Percentiles rank a stretch among this genome's conserved stretches.
Conservation (phyloP, 2,888 invertebrate genomes). For the Heterodera filipjevi region DNA sequence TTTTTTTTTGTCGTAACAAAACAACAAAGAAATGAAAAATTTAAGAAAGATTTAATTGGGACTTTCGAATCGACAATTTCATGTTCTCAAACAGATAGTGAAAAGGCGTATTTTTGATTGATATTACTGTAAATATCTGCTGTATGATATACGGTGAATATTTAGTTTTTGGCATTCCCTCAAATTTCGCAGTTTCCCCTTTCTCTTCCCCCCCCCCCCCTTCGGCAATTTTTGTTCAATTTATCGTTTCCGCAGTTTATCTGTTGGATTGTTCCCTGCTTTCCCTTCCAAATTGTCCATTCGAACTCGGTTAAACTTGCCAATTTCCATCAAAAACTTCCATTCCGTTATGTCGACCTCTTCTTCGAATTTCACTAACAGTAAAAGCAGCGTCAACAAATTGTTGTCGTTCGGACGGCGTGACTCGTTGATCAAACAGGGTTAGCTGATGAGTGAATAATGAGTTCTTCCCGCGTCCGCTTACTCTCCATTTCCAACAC, state of each 20-base stretch:
- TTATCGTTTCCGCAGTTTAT: slow-evolving; percentile 2
- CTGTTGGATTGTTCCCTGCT: background rate
- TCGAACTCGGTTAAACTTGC: background rate
- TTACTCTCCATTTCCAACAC: background rate
- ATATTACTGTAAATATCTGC: no score
- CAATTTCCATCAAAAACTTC: background rate
- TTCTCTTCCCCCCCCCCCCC: background rate
- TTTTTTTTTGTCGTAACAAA: no score
- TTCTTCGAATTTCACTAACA: no score
- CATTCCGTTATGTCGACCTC: background rate
- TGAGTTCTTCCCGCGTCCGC: no score
- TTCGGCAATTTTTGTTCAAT: background rate
- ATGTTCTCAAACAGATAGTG: no score
- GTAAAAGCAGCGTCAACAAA: background rate
- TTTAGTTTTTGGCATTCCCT: background rate
- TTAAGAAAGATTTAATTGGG: no score
- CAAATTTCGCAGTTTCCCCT: background rate
- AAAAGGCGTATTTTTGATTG: no score
- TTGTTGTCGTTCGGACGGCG: slow-evolving; percentile 24
- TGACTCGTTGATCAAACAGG: slow-evolving; percentile 28
- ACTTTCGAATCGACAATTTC: no score
- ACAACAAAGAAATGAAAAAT: no score
- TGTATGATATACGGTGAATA: no score
- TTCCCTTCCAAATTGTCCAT: background rate
- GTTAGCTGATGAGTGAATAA: background rate